These are phyloP conservation scores for Epirrhoe alternata DNA, from an alignment of 2,888 invertebrate genomes.

Conservation along the genomic window DNA sequence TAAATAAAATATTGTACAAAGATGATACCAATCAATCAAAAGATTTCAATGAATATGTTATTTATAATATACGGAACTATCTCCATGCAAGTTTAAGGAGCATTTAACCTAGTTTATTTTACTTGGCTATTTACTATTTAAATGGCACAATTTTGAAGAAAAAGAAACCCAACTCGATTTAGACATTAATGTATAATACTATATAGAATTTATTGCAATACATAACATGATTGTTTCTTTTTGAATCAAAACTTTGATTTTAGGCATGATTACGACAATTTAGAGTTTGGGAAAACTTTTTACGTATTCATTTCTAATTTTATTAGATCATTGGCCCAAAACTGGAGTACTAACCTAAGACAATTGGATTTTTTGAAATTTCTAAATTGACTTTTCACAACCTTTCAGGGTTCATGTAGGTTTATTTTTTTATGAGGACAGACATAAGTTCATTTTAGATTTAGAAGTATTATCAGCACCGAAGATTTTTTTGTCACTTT, in stretches of 20 bases:
- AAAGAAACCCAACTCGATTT: neutral
- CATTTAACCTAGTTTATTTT: too few relatives aligned
- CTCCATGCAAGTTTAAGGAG: too few relatives aligned
- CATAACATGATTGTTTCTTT: neutral
- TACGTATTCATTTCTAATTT: conserved; percentile 29
- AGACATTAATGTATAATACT: neutral
- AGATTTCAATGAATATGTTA: too few relatives aligned
- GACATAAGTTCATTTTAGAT: neutral
- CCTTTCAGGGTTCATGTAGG: too few relatives aligned
- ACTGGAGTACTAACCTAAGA: neutral
- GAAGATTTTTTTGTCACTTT: neutral
- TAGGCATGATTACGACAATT: neutral
- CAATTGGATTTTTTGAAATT: neutral
- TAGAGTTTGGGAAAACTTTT: conserved; percentile 33
- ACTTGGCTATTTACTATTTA: too few relatives aligned
- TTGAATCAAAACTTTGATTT: neutral
- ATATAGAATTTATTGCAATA: neutral
- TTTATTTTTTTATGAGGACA: neutral
- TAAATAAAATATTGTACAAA: too few relatives aligned
- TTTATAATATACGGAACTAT: neutral
- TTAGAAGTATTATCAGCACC: neutral
- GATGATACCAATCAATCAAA: too few relatives aligned
- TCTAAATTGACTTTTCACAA: too few relatives aligned
- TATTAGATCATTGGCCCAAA: conserved; percentile 21
- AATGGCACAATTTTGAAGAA: too few relatives aligned